Evolutionary conservation across 2,888 invertebrate genomes (phyloP), one percentile per base, ranked within the genome.

Genomic region (Argyresthia albistria): DNA sequence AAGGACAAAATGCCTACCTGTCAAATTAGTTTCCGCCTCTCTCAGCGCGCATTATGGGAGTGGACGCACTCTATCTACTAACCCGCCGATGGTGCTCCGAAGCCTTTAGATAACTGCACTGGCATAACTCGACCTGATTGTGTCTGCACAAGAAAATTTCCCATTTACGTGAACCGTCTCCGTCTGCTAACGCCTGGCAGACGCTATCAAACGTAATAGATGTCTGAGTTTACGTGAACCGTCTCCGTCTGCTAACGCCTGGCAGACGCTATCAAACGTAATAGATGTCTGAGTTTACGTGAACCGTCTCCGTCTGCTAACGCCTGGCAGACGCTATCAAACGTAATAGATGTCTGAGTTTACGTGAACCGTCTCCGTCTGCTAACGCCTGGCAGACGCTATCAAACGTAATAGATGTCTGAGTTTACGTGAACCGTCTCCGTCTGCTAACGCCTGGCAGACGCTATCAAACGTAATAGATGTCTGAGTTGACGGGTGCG

Each of bases 261-360:
- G 59, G 57, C 58, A 66, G 67, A 64, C 66, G 60, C 56, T 66
- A 72, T 73, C 70, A 74, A 69, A 71, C 60, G 74, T 66, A 75
- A 77, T 79, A 78, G 76, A 77, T 67, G 76, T 75, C 66, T 57
- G 56, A 63, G 62, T 67, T 76, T 76, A 78, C 75, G 78, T n/a
- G n/a, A n/a, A n/a, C n/a, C 60, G 59, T 62, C 61, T 53, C 46
- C 50, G 50, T 52, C 51, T 46, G 50, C 36, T 25, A 51, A 51
- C 50, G 50, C 45, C 48, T 53, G 59, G 57, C 58, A 66, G 67
- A 64, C 66, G 60, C 56, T 66, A 72, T 73, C 70, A 74, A 69
- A 71, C 60, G 74, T 66, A 75, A 77, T 79, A 78, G 76, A 77
- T 67, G 76, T 75, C 66, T 57, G 56, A 63, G 62, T 67, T 76